A percentile compares a stretch with the other conserved stretches of the same genome.
Conservation (phyloP, 2,888 invertebrate genomes). For the Drosophila mimica region DNA sequence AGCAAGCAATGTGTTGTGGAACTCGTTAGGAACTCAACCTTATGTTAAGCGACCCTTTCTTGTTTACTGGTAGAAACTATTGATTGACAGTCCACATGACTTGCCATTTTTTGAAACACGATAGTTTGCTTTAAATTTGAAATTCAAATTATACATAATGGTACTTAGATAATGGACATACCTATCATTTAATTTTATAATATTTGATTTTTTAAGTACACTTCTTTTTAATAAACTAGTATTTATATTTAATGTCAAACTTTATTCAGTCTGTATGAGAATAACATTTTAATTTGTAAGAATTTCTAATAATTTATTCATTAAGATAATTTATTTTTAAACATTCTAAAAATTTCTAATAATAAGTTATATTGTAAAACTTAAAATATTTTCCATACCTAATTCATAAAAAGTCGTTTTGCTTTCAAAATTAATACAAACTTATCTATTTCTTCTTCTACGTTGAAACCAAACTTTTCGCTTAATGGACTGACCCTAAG, state of each 20-base stretch:
- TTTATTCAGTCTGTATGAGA: background rate
- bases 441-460: background rate
- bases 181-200: background rate
- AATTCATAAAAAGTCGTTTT: background rate
- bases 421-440: background rate
- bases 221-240: background rate
- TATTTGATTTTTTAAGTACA: background rate
- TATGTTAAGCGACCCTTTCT: background rate
- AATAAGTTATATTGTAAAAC: background rate
- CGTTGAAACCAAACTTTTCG: background rate
- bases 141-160: background rate
- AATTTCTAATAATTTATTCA: background rate
- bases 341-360: background rate
- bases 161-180: background rate
- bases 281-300: background rate
- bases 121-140: background rate
- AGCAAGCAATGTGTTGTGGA: slow-evolving; percentile 8
- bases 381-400: background rate
- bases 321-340: background rate
- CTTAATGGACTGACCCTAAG: slow-evolving; percentile 6
- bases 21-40: slow-evolving; percentile 8
- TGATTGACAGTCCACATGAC: slow-evolving; percentile 45
- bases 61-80: slow-evolving; percentile 8
- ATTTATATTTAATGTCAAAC: background rate
- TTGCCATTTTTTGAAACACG: slow-evolving; percentile 22